Conservation (phyloP, 2,797 vertebrate genomes). For the Argya squamiceps region DNA sequence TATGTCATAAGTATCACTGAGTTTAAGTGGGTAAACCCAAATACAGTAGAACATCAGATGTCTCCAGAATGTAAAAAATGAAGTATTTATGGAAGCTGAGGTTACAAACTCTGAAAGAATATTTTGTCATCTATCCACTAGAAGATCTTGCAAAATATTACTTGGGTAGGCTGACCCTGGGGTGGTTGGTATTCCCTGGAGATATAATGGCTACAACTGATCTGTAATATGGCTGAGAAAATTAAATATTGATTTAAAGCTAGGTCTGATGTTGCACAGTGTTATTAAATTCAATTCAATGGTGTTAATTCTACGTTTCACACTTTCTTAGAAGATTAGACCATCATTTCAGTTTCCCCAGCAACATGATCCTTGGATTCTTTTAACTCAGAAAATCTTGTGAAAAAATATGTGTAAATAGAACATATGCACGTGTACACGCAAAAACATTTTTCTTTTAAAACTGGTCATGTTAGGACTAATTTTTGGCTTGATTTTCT, state of each 20-base stretch:
- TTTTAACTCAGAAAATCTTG: neutral
- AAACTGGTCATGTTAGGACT: neutral
- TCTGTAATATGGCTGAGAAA: conserved; percentile 64
- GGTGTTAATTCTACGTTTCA: conserved; percentile 72
- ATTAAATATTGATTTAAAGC: conserved; percentile 78
- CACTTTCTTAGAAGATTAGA: conserved; percentile 60
- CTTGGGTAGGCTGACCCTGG: neutral
- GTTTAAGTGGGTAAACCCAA: neutral
- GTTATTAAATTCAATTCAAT: conserved; percentile 70
- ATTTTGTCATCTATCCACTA: conserved; percentile 15
- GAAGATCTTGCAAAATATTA: conserved; percentile 16
- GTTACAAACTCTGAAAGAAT: neutral
- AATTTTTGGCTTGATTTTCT: neutral
- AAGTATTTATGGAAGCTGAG: neutral
- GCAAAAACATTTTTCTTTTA: neutral
- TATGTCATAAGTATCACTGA: neutral
- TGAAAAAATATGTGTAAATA: conserved; percentile 34
- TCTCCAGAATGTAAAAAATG: neutral
- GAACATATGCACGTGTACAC: rapidly evolving
- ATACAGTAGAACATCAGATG: neutral
- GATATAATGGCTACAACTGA: conserved; percentile 37
- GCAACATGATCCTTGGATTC: neutral
- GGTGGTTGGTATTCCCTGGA: conserved; percentile 20
- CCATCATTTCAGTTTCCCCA: conserved; percentile 62
- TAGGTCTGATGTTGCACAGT: conserved; percentile 33